Conservation (phyloP, 2,797 vertebrate species). For the Natrix natrix region DNA sequence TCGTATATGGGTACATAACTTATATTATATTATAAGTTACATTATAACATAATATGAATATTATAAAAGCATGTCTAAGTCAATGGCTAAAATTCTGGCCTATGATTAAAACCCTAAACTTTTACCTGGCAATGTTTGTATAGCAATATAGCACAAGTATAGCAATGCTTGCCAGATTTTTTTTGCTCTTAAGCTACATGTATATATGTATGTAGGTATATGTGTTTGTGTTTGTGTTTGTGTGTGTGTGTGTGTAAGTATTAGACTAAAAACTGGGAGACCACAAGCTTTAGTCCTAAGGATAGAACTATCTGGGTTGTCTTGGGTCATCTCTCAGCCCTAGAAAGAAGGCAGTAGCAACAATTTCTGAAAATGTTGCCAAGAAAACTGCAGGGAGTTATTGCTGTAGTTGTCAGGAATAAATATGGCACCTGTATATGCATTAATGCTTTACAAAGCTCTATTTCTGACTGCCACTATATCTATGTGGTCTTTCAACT, state of each 20-base stretch:
- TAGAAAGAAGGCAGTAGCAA: not conserved
- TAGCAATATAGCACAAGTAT: not conserved
- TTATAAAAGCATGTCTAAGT: not conserved
- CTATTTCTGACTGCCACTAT: not conserved
- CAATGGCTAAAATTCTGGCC: not conserved
- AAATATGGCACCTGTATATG: not conserved
- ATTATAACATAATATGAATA: not conserved
- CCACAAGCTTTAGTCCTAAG: not conserved
- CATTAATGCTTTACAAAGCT: not conserved
- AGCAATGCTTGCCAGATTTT: not conserved
- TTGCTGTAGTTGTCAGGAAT: not conserved
- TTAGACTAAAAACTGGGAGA: not conserved
- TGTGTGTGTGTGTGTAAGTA: not conserved
- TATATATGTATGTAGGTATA: not conserved
- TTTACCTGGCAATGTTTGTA: not conserved
- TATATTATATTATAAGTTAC: not conserved
- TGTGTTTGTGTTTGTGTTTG: too few species aligned
- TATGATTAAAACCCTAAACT: not conserved
- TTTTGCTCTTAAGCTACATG: not conserved
- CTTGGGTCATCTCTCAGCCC: not conserved
- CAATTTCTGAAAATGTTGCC: not conserved
- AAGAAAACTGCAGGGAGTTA: not conserved
- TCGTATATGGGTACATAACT: not conserved
- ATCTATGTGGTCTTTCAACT: not conserved
- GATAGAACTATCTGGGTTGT: not conserved